Base-by-base conservation (phyloP, 2,888 invertebrate species). In the Aporophyla nigra region DNA sequence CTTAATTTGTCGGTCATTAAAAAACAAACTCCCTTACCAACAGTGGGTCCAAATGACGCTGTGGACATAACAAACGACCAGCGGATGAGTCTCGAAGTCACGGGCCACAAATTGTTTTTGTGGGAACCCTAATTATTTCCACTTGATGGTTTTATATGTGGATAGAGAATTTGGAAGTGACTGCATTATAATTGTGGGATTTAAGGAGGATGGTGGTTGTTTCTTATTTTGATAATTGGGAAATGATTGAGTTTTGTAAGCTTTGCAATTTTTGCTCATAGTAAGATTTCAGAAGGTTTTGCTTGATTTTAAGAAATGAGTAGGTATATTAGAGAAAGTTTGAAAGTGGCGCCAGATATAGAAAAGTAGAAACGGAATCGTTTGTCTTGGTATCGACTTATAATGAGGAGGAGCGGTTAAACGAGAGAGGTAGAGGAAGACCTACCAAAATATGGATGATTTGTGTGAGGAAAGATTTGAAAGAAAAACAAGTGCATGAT, bases 61-160 rank as follows among this genome's bases (percentile, higher is more conserved):
- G 65, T 75, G 71, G 65, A 67, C 61, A 71, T 65, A 82, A 86
- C 82, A 85, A 87, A 87, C 54, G 79, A 46, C 43, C 21, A 68
- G 58, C 86, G 85, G 87, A 86, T 85, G 87, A 82, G 74, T 85
- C 76, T 76, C 79, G 46, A 61, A 93, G 95, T 95, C 92, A 95
- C 95, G 96, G 95, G 89, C 92, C 95, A 95, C 95, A 95, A 96
- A 96, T 93, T 95, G 95, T 95, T 95, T 95, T 95, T 95, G 95
- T 93, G 93, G 90, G 89, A 85, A 89, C 91, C 92, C 93, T 95
- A 95, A 96, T 95, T 95, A 95, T 95, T 96, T 95, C 93, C 94
- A 95, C 93, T 94, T 94, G 93, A 94, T 93, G 95, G 93, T 91
- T 94, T 92, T 91, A 76, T 82, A 83, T 89, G 65, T 16, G 69